Conservation (phyloP, 1,140 invertebrate species). For the Drosophila santomea region DNA sequence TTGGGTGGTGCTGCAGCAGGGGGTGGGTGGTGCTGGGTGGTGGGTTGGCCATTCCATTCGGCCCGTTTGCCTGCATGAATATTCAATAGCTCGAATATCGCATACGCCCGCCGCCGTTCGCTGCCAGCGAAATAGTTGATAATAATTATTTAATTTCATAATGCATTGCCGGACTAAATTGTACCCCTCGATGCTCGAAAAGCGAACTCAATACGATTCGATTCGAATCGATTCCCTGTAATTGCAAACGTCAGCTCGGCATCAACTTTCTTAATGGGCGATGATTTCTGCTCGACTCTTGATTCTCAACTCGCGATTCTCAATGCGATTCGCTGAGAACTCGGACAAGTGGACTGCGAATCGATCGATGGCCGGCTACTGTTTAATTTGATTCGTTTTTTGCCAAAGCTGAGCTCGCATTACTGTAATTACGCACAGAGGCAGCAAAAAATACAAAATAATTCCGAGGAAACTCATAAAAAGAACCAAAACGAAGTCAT, state of each 20-base stretch:
- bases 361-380: conserved; percentile 46
- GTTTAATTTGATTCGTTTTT: conserved; percentile 66
- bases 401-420: conserved; percentile 42
- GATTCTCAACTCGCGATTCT: neutral
- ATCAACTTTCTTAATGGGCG: conserved; percentile 71
- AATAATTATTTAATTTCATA: conserved; percentile 80
- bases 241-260: conserved; percentile 55
- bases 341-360: conserved; percentile 25
- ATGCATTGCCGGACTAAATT: conserved; percentile 39
- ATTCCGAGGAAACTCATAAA: conserved; percentile 79
- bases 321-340: conserved; percentile 9
- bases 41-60: too few species aligned
- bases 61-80: conserved; percentile 68
- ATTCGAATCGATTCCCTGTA: conserved; percentile 37
- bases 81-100: conserved; percentile 81
- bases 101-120: conserved; percentile 57
- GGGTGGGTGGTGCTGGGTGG: neutral
- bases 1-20: neutral
- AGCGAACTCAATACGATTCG: neutral
- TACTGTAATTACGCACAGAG: conserved; percentile 76
- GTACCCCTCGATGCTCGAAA: neutral
- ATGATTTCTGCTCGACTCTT: conserved; percentile 39
- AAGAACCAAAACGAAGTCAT: conserved; percentile 73
- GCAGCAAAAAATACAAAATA: conserved; percentile 63
- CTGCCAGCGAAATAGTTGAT: conserved; percentile 65